These are phyloP conservation scores for Phoebastria nigripes DNA, from an alignment of 2,797 vertebrate genomes.

Conservation along the genomic window DNA sequence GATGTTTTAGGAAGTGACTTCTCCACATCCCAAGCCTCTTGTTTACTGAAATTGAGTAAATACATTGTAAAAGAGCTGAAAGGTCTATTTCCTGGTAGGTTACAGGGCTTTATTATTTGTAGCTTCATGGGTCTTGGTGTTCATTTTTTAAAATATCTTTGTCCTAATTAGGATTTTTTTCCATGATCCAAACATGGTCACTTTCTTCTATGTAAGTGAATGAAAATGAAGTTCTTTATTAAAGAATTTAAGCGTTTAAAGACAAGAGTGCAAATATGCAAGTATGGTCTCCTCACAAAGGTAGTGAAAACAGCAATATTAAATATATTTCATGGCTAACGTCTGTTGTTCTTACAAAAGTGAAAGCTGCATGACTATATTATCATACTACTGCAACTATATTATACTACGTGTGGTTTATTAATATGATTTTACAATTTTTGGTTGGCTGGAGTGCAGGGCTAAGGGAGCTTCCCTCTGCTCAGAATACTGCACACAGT, in stretches of 20 bases:
- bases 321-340: not conserved
- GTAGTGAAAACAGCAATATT: not conserved
- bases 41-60: not conserved
- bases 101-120: not conserved
- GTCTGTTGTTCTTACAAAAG: not conserved
- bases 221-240: not conserved
- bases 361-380: not conserved
- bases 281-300: not conserved
- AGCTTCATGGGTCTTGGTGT: not conserved
- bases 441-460: not conserved
- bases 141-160: not conserved
- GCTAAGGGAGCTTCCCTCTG: not conserved
- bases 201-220: not conserved
- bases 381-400: not conserved
- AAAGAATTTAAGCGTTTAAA: not conserved
- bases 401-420: not conserved
- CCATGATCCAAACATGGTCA: not conserved
- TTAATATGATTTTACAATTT: not conserved
- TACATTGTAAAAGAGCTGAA: not conserved
- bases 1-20: not conserved
- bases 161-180: not conserved
- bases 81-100: not conserved
- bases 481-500: not conserved
- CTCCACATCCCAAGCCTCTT: not conserved
- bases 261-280: not conserved